These are phyloP conservation scores for Caradrina clavipalpis DNA, from an alignment of 2,888 invertebrate genomes.

Conservation along the genomic window DNA sequence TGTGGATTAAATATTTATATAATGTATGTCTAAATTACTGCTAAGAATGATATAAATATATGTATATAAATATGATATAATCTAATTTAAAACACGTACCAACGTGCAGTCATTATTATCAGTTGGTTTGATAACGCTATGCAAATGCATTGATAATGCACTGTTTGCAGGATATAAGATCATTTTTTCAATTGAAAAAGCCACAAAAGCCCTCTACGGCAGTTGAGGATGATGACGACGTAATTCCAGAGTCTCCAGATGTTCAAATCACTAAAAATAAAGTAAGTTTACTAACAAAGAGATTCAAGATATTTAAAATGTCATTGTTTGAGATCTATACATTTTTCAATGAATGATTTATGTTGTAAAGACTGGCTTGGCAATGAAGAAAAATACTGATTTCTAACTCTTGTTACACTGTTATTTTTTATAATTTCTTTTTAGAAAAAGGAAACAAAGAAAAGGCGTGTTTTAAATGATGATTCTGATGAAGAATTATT, in stretches of 20 bases:
- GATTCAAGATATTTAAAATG: too few relatives aligned
- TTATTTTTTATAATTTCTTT: neutral
- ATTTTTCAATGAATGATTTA: too few relatives aligned
- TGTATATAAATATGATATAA: neutral
- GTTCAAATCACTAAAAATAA: constrained; percentile 86
- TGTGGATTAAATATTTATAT: neutral
- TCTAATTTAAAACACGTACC: neutral
- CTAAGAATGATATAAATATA: neutral
- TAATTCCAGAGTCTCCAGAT: constrained; percentile 91
- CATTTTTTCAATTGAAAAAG: constrained; percentile 87
- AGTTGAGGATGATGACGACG: constrained; percentile 90
- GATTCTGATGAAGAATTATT: constrained; percentile 65
- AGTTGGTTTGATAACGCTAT: neutral
- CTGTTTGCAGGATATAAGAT: constrained; percentile 91
- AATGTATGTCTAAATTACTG: neutral
- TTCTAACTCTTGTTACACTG: too few relatives aligned
- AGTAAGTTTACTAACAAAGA: constrained; percentile 65
- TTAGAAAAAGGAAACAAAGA: constrained; percentile 58
- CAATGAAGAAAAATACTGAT: neutral
- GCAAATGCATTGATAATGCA: neutral
- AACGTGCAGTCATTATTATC: neutral
- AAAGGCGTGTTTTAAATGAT: constrained; percentile 51
- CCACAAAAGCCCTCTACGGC: constrained; percentile 60
- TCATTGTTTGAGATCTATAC: too few relatives aligned
- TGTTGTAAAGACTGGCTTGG: neutral